phyloP scores from a whole-genome alignment of 2,113 vertebrate genomes.

The Protomyctophum bolini region DNA sequence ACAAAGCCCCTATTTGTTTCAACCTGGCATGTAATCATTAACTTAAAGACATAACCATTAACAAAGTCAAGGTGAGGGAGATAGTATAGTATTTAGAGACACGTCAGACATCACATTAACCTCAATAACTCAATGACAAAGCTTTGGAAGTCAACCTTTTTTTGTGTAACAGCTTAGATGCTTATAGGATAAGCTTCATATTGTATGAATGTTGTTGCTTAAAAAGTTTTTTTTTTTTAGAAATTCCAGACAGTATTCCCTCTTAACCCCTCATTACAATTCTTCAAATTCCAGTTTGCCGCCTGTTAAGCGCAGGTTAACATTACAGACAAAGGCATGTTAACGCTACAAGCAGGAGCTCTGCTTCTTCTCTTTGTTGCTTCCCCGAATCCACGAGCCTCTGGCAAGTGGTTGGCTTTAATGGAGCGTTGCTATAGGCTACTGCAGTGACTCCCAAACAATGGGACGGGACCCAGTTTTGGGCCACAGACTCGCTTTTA shows the following conservation, averaged over 20 bases:
- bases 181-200: not conserved
- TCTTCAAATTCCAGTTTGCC: conserved; percentile 63
- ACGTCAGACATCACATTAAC: conserved; percentile 25
- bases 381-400: conserved; percentile 27
- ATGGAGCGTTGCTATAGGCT: not conserved
- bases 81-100: conserved; percentile 50
- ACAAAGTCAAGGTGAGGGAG: conserved; percentile 51
- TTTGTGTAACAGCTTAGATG: not conserved
- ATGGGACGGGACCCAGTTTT: too few species aligned
- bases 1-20: conserved; percentile 45
- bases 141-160: not conserved
- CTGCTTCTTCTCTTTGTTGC: conserved; percentile 19
- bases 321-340: conserved; percentile 58
- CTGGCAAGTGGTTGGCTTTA: conserved; percentile 7
- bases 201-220: conserved; percentile 6
- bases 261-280: conserved; percentile 45
- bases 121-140: conserved; percentile 2
- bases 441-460: not conserved
- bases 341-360: conserved; percentile 40
- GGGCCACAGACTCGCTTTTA: too few species aligned
- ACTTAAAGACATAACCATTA: conserved; percentile 57
- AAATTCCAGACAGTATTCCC: conserved; percentile 13
- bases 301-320: conserved; percentile 47
- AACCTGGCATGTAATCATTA: conserved; percentile 26
- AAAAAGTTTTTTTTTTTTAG: conserved; percentile 29